A percentile compares a stretch with the other conserved stretches of the same genome.
These are phyloP conservation scores for Procavia capensis DNA, from an alignment of 2,113 vertebrate species.

Conservation along the genomic window DNA sequence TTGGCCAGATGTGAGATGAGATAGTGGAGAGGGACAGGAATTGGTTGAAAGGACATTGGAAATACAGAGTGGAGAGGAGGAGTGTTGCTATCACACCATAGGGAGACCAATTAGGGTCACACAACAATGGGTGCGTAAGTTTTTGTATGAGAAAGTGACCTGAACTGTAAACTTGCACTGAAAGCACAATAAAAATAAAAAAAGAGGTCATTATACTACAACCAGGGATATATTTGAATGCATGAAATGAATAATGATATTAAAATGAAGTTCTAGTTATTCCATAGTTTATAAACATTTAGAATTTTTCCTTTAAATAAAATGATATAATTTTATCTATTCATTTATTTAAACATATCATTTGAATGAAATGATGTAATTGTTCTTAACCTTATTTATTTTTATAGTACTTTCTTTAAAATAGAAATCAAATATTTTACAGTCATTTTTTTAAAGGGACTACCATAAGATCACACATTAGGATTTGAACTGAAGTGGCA, in stretches of 20 bases:
- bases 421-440: conserved; percentile 19
- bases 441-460: not conserved
- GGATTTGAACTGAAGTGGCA: conserved; percentile 50
- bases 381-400: conserved; percentile 4
- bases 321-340: conserved; percentile 45
- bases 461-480: conserved; percentile 23
- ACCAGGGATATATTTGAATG: not conserved
- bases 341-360: too few species aligned
- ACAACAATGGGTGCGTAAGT: too few species aligned
- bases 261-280: conserved; percentile 17
- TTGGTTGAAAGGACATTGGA: too few species aligned
- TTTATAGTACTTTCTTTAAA: conserved; percentile 1
- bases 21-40: too few species aligned
- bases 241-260: conserved; percentile 5
- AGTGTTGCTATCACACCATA: too few species aligned
- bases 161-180: too few species aligned
- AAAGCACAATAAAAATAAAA: too few species aligned
- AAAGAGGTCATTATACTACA: conserved; percentile 28
- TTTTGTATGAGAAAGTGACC: too few species aligned
- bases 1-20: too few species aligned
- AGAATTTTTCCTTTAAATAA: conserved; percentile 47
- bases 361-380: conserved; percentile 39
- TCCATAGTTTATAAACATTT: not conserved
- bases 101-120: too few species aligned
- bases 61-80: too few species aligned